Conservation (phyloP, 2,888 invertebrate genomes). For the Pristionchus exspectatus region DNA sequence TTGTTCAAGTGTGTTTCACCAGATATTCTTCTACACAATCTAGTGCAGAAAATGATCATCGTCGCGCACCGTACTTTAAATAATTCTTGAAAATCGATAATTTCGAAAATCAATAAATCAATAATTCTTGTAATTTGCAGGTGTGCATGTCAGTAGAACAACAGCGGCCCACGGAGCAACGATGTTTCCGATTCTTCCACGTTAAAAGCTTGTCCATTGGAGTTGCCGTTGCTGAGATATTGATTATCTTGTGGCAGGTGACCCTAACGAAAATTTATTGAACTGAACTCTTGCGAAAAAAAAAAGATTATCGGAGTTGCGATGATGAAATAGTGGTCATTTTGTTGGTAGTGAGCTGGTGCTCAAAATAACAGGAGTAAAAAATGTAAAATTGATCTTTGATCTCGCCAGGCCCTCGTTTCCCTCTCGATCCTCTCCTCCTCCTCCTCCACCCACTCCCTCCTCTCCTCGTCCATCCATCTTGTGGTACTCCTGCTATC, state of each 20-base stretch:
- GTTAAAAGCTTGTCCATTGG: slow-evolving; percentile 37
- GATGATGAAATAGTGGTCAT: background rate
- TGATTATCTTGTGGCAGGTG: slow-evolving; percentile 42
- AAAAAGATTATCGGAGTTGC: background rate
- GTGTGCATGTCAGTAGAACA: slow-evolving; percentile 48
- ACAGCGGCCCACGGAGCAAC: slow-evolving; percentile 14
- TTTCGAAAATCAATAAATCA: background rate
- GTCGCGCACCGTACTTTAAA: no score
- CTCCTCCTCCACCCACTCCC: slow-evolving; percentile 31
- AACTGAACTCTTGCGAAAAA: no score
- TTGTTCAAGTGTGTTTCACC: no score
- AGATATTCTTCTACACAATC: no score
- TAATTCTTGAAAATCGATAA: background rate
- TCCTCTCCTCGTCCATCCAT: slow-evolving; percentile 29
- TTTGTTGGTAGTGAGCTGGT: background rate
- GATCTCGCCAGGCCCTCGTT: background rate
- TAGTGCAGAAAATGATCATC: no score
- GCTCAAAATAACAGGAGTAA: no score
- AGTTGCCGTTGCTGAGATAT: slow-evolving; percentile 31
- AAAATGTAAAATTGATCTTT: background rate
- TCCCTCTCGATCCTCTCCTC: slow-evolving; percentile 43
- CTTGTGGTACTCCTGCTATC: background rate
- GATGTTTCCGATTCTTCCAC: slow-evolving; percentile 47
- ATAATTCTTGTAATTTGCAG: slow-evolving; percentile 13
- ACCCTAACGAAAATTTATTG: no score